A percentile compares a stretch with the other conserved stretches of the same genome.
phyloP scores from a whole-genome alignment of 1,140 invertebrate species.

The Drosophila pandora region DNA sequence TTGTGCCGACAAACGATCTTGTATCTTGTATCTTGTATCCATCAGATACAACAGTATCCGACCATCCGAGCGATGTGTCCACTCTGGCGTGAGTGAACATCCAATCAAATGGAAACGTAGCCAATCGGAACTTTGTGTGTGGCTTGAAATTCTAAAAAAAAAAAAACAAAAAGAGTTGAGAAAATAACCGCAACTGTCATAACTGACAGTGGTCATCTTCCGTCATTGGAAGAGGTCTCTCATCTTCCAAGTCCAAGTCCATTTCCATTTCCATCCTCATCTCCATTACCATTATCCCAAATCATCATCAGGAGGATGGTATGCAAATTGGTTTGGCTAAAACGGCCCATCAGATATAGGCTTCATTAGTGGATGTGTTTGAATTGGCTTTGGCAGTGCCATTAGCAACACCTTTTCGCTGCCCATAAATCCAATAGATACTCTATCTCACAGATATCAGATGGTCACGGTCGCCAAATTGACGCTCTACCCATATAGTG shows the following conservation, averaged over 20 bases:
- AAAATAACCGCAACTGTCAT: conserved; percentile 53
- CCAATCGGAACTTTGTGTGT: conserved; percentile 56
- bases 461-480: conserved; percentile 8
- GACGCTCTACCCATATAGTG: conserved; percentile 15
- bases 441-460: conserved; percentile 6
- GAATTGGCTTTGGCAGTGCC: conserved; percentile 21
- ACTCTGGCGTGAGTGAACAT: conserved; percentile 38
- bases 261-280: conserved; percentile 10
- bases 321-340: conserved; percentile 50
- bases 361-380: conserved; percentile 39
- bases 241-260: conserved; percentile 3
- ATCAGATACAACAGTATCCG: conserved; percentile 13
- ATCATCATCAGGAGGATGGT: conserved; percentile 16
- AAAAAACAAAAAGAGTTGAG: too few species aligned
- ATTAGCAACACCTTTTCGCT: conserved; percentile 67
- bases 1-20: conserved; percentile 24
- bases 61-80: conserved; percentile 26
- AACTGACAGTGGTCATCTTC: conserved; percentile 48
- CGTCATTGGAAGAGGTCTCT: neutral
- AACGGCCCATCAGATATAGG: conserved; percentile 48
- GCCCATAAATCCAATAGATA: conserved; percentile 58
- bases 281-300: conserved; percentile 19
- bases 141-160: conserved; percentile 13
- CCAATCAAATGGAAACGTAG: conserved; percentile 67
- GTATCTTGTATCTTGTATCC: neutral